A percentile compares a stretch with the other conserved stretches of the same genome.
phyloP scores from a whole-genome alignment of 2,113 vertebrate genomes.

The Sinocyclocheilus maitianheensis region DNA sequence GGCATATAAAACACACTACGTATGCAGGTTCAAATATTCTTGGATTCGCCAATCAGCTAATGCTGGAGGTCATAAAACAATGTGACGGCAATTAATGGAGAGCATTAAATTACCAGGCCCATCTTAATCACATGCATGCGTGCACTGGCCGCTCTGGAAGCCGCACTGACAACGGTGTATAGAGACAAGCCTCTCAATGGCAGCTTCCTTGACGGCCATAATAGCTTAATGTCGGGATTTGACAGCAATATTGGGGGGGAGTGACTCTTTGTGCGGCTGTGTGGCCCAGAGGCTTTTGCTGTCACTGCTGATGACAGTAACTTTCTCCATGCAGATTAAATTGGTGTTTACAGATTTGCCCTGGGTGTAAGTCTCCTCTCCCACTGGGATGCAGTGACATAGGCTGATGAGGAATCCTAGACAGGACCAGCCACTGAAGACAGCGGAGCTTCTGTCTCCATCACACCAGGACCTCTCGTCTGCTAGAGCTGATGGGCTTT shows the following conservation, averaged over 20 bases:
- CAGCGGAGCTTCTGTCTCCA: constrained; percentile 72
- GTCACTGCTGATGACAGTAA: constrained; percentile 86
- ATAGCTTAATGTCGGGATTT: constrained; percentile 81
- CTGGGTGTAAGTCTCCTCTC: constrained; percentile 77
- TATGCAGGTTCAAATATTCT: constrained; percentile 33
- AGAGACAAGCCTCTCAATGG: constrained; percentile 75
- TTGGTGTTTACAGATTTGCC: constrained; percentile 94
- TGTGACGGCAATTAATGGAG: constrained; percentile 74
- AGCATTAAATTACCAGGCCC: constrained; percentile 64
- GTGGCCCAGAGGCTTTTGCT: constrained; percentile 85
- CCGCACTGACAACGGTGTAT: constrained; percentile 54
- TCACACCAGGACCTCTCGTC: constrained; percentile 60
- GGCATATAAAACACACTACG: constrained; percentile 45
- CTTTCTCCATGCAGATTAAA: constrained; percentile 93
- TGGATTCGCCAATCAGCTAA: constrained; percentile 61
- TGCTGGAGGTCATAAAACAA: constrained; percentile 64
- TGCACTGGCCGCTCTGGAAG: constrained; percentile 62
- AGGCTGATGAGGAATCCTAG: constrained; percentile 83
- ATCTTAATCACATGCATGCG: constrained; percentile 62
- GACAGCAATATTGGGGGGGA: constrained; percentile 80
- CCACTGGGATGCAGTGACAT: constrained; percentile 84
- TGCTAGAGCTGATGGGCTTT: constrained; percentile 33
- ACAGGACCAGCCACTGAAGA: constrained; percentile 77
- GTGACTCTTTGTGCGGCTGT: constrained; percentile 78
- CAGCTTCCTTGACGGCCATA: constrained; percentile 84